phyloP scores from a whole-genome alignment of 2,113 vertebrate species.

The Rhinoptilus africanus region DNA sequence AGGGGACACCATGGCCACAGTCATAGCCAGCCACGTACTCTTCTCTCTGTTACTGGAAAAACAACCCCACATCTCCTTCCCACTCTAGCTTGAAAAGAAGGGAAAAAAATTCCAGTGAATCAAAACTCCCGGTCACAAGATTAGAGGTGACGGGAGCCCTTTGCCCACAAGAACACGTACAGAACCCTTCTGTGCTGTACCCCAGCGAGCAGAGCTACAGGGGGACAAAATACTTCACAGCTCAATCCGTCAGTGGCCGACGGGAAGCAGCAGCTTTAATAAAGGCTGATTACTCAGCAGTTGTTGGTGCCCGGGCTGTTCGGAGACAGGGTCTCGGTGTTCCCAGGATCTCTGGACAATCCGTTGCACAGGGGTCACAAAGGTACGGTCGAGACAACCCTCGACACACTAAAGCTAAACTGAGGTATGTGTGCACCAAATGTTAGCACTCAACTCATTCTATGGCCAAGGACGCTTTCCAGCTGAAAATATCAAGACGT shows the following conservation, averaged over 20 bases:
- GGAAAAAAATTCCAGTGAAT: neutral
- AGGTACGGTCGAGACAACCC: neutral
- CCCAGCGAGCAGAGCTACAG: neutral
- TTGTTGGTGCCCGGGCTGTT: neutral
- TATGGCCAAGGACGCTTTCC: neutral
- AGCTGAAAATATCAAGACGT: neutral
- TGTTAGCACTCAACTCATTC: neutral
- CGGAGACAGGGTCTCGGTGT: neutral
- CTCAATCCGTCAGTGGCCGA: neutral
- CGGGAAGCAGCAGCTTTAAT: neutral
- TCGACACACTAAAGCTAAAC: rapidly evolving
- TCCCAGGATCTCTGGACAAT: neutral
- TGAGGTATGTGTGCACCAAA: rapidly evolving
- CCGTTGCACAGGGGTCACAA: neutral
- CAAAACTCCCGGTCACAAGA: neutral
- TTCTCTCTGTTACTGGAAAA: neutral
- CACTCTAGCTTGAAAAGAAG: neutral
- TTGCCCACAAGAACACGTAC: neutral
- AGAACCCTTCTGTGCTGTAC: neutral
- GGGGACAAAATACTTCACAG: rapidly evolving
- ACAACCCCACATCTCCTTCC: neutral
- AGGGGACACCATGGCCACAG: neutral
- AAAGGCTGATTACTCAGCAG: neutral
- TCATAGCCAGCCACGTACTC: too few relatives aligned
- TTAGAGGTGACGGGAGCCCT: neutral